These are phyloP conservation scores for Odontothrips loti DNA, from an alignment of 2,888 invertebrate species.

Conservation along the genomic window DNA sequence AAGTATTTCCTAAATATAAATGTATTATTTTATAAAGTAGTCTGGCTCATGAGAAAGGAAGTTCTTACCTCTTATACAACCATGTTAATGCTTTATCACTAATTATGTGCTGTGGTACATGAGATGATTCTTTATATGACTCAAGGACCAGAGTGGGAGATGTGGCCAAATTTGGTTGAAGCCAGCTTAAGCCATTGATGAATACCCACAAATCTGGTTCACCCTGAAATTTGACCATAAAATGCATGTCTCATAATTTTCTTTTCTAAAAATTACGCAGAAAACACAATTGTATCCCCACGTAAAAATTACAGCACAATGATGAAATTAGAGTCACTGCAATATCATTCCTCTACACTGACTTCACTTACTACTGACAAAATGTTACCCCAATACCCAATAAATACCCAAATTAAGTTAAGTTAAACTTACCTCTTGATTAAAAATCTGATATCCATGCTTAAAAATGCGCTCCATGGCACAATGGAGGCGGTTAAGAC, in stretches of 20 bases:
- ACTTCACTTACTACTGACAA: not conserved
- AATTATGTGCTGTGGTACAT: slow-evolving; percentile 49
- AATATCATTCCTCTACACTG: too few relatives aligned
- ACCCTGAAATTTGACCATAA: slow-evolving; percentile 46
- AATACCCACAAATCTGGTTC: slow-evolving; percentile 54
- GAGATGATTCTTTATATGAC: slow-evolving; percentile 45
- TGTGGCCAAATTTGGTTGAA: slow-evolving; percentile 53
- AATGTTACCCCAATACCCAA: too few relatives aligned
- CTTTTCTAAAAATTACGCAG: too few relatives aligned
- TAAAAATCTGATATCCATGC: slow-evolving; percentile 52
- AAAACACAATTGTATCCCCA: not conserved
- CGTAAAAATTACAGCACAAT: slow-evolving; percentile 11
- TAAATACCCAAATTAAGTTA: not conserved
- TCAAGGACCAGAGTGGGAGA: slow-evolving; percentile 50
- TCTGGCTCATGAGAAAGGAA: not conserved
- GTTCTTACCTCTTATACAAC: slow-evolving; percentile 49
- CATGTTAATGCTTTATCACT: slow-evolving; percentile 54
- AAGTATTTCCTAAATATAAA: not conserved
- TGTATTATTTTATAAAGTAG: too few relatives aligned
- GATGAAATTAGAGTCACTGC: too few relatives aligned
- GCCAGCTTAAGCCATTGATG: slow-evolving; percentile 58
- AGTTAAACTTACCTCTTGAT: slow-evolving; percentile 45
- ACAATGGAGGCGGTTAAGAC: slow-evolving; percentile 54
- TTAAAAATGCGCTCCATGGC: slow-evolving; percentile 55
- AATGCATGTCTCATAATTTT: not conserved